Conservation (phyloP, 2,888 invertebrate species). For the Macrophya annulata region DNA sequence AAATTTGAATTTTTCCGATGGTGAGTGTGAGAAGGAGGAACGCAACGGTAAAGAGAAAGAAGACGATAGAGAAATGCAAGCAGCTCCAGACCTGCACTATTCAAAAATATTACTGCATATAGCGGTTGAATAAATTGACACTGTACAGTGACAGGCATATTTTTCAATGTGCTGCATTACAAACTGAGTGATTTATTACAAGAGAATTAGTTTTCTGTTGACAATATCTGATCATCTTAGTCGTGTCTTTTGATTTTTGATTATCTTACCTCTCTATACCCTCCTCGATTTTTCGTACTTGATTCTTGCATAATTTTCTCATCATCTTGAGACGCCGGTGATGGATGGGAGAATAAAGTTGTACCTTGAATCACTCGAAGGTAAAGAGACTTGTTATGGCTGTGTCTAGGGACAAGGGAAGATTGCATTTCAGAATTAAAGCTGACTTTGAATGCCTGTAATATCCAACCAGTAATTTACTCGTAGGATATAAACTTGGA, state of each 20-base stretch:
- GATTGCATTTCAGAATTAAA: constrained; percentile 39
- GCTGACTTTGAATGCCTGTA: constrained; percentile 19
- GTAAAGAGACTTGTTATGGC: constrained; percentile 22
- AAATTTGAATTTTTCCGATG: neutral
- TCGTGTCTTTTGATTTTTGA: constrained; percentile 14
- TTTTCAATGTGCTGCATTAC: neutral
- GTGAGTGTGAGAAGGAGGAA: neutral
- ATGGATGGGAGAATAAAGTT: constrained; percentile 38
- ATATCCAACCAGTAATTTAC: constrained; percentile 17
- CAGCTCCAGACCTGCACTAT: neutral
- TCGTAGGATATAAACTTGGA: constrained; percentile 48
- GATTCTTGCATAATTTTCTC: constrained; percentile 50
- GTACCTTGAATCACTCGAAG: constrained; percentile 21
- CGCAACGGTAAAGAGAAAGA: neutral
- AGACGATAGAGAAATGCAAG: neutral
- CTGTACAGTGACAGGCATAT: neutral
- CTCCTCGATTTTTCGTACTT: neutral
- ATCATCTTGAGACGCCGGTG: constrained; percentile 22
- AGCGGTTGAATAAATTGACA: neutral
- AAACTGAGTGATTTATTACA: constrained; percentile 17
- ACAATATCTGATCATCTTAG: neutral
- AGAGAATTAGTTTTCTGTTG: constrained; percentile 26
- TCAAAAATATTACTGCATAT: neutral
- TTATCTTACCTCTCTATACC: neutral
- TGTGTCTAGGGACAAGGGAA: constrained; percentile 1